These are phyloP conservation scores for Coleophora flavipennella DNA, from an alignment of 2,888 invertebrate species.

Conservation along the genomic window DNA sequence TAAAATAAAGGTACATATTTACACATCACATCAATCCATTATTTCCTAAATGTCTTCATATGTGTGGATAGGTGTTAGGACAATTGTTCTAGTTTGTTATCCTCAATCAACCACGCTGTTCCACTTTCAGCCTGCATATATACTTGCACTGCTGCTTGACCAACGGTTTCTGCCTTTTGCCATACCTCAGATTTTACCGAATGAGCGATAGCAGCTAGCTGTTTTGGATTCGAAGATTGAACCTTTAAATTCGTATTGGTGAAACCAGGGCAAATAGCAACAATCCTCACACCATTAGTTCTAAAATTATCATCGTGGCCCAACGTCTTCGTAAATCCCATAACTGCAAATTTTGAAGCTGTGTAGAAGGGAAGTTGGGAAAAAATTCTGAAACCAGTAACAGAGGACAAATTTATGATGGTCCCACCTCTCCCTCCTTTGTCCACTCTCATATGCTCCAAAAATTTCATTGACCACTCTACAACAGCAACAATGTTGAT, in stretches of 20 bases:
- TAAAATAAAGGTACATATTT: background rate
- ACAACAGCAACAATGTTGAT: constrained; percentile 29
- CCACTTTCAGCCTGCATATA: constrained; percentile 44
- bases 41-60: no score
- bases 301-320: constrained; percentile 39
- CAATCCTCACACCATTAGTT: constrained; percentile 44
- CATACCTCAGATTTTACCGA: background rate
- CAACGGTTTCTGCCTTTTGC: constrained; percentile 22
- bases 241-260: constrained; percentile 1
- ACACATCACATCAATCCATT: no score
- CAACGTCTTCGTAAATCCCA: constrained; percentile 49
- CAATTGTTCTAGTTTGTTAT: background rate
- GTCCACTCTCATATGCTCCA: constrained; percentile 62
- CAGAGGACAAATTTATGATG: constrained; percentile 73
- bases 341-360: constrained; percentile 66
- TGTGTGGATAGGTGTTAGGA: no score
- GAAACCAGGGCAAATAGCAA: constrained; percentile 47
- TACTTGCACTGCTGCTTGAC: constrained; percentile 22
- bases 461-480: constrained; percentile 47
- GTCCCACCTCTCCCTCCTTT: constrained; percentile 67
- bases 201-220: background rate
- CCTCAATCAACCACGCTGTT: constrained; percentile 28
- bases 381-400: constrained; percentile 56
- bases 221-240: background rate
- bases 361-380: constrained; percentile 65